phyloP scores from a whole-genome alignment of 2,888 invertebrate species.

The Dasypolia templi region DNA sequence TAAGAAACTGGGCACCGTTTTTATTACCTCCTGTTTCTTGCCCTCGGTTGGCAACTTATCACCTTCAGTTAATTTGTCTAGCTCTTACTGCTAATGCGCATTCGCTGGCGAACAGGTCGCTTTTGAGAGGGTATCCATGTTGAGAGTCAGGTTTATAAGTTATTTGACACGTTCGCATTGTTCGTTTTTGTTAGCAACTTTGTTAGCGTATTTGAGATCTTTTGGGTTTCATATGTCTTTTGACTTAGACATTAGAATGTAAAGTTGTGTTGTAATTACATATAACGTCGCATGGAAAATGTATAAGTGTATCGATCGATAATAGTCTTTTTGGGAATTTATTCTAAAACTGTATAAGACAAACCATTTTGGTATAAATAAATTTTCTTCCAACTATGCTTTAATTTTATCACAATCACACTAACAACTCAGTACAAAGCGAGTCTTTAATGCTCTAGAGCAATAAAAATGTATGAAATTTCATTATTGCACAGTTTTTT shows the following conservation, averaged over 20 bases:
- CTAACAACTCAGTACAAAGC: no score
- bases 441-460: no score
- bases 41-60: constrained; percentile 69
- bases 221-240: constrained; percentile 18
- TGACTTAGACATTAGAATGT: background rate
- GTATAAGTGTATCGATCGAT: no score
- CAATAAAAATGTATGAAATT: no score
- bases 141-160: constrained; percentile 19
- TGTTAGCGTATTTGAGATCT: constrained; percentile 5
- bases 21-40: constrained; percentile 65
- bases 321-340: no score
- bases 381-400: no score
- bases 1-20: constrained; percentile 51
- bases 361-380: no score
- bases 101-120: constrained; percentile 38
- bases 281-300: background rate
- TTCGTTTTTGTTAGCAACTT: constrained; percentile 37
- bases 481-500: no score
- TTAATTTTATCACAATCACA: no score
- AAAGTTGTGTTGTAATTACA: background rate
- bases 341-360: no score
- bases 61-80: constrained; percentile 73
- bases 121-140: constrained; percentile 49
- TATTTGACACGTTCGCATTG: constrained; percentile 20
- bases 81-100: constrained; percentile 63